Evolutionary conservation across 2,113 vertebrate species (phyloP).

Genomic region (Myxocyprinus asiaticus): DNA sequence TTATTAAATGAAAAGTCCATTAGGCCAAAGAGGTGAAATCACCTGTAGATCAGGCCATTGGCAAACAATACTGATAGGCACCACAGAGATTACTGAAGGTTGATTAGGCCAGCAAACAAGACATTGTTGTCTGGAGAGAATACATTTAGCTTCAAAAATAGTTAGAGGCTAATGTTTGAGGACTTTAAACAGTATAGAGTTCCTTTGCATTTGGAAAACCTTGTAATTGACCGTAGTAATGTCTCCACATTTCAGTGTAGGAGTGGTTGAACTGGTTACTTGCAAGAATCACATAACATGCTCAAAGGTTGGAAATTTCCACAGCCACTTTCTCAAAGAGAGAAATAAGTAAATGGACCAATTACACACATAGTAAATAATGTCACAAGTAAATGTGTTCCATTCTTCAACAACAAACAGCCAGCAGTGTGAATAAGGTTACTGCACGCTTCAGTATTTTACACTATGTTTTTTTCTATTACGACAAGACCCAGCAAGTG

Average conservation of each 20-base stretch:
- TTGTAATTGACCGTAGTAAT: background rate
- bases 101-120: slow-evolving; percentile 21
- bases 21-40: slow-evolving; percentile 34
- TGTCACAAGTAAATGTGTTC: slow-evolving; percentile 1
- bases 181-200: background rate
- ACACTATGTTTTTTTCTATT: background rate
- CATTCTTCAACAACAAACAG: background rate
- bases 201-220: background rate
- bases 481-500: background rate
- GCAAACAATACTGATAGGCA: background rate
- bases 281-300: slow-evolving; percentile 1
- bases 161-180: no score
- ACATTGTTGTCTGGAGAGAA: background rate
- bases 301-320: slow-evolving; percentile 5
- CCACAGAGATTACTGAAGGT: slow-evolving; percentile 13
- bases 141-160: no score
- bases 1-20: slow-evolving; percentile 40
- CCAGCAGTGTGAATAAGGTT: background rate
- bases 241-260: background rate
- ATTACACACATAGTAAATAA: background rate
- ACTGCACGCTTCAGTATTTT: background rate
- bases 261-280: slow-evolving; percentile 23
- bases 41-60: background rate
- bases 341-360: background rate
- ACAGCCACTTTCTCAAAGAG: slow-evolving; percentile 1